Evolutionary conservation across 2,888 invertebrate species (phyloP), one percentile per base, ranked within the genome.

Genomic region (Candidula unifasciata): DNA sequence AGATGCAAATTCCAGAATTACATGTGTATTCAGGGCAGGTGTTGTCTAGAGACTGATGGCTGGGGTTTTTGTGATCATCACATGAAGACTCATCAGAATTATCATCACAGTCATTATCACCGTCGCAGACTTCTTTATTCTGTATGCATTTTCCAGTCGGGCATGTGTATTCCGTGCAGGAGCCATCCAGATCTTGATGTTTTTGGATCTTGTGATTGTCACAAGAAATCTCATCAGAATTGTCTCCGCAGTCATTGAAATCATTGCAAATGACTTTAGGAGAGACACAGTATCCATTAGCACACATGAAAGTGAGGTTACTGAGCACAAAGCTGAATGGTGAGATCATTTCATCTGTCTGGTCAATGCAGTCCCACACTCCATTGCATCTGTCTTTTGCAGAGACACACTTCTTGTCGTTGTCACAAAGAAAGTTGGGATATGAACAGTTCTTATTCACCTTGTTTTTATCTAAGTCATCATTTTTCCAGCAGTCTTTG

Each of bases 191-290:
- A 35, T 27, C 21, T 21, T 13, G 44, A 6, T 44, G 44, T 13
- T 44, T 44, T 44, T 6, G 6, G 44, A 44, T 44, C 6, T 10
- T 44, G 21, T 24, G 10, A 44, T 71, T 37, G 44, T 73, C 73
- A 57, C 76, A 76, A 6, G 76, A 76, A 24, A 21, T n/a, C 64
- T 78, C 78, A 64, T 78, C 78, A 60, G 78, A 78, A 60, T 64
- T 35, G n/a, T 78, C 64, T 0, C 60, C 77, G 60, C 77, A 77
- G 21, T 77, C 60, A 35, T 77, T 35, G 30, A 60, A 8, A 35
- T 60, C 77, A 35, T 77, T 33, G 60, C 77, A 77, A 5, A n/a
- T 8, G 21, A 13, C 30, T 1, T 3, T 21, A 35, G 16, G 3
- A 30, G 77, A 77, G 16, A 77, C 33, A 60, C 77, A 77, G 60